Evolutionary conservation across 2,113 vertebrate species (phyloP).

Genomic region (Benitochromis conjunctus): DNA sequence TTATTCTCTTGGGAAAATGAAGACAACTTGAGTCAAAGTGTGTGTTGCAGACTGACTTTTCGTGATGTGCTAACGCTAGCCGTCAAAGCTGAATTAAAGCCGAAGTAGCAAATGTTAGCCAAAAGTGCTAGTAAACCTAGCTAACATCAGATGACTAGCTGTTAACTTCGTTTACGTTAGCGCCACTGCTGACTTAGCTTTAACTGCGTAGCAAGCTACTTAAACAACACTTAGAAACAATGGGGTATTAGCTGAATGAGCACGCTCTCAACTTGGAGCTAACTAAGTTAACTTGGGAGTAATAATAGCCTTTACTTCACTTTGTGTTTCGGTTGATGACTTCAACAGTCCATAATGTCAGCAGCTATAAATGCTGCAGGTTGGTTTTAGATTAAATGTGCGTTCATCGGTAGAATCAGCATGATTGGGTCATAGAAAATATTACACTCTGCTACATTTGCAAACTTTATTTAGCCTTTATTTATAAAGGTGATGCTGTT

Average conservation of each 20-base stretch:
- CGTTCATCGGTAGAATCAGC: not conserved
- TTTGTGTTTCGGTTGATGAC: not conserved
- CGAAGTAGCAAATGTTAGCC: conserved; percentile 14
- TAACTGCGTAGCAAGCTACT: not conserved
- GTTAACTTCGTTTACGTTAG: conserved; percentile 29
- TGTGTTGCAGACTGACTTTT: conserved; percentile 21
- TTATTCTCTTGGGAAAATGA: not conserved
- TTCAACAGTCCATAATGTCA: not conserved
- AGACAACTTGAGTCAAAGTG: not conserved
- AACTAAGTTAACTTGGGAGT: not conserved
- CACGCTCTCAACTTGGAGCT: not conserved
- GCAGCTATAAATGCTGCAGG: not conserved
- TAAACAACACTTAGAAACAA: not conserved
- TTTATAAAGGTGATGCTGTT: not conserved
- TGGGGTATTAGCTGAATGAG: not conserved
- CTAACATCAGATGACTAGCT: conserved; percentile 28
- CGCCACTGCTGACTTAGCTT: not conserved
- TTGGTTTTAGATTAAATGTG: not conserved
- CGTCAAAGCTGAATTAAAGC: not conserved
- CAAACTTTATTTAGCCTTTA: not conserved
- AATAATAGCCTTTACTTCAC: not conserved
- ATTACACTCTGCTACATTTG: not conserved
- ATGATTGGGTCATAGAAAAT: not conserved
- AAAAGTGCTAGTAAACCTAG: conserved; percentile 11
- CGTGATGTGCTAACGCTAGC: conserved; percentile 21